Conservation (phyloP, 2,797 vertebrate genomes). For the Decapterus maruadsi region DNA sequence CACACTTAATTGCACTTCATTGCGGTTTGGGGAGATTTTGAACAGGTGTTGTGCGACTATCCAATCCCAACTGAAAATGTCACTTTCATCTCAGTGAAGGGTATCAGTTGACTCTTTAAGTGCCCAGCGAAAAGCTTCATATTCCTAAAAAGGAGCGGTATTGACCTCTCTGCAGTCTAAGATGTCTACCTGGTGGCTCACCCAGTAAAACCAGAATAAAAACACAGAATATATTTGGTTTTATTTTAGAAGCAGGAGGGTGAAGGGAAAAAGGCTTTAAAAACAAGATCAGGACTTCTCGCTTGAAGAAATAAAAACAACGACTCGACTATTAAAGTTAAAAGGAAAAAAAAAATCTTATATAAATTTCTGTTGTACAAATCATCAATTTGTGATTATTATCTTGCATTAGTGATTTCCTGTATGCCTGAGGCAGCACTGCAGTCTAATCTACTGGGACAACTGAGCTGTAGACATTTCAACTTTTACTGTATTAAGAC, state of each 20-base stretch:
- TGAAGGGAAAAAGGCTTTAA: neutral
- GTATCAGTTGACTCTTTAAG: constrained; percentile 10
- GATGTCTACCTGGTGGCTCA: constrained; percentile 22
- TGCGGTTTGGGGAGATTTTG: constrained; percentile 54
- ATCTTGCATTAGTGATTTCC: constrained; percentile 1
- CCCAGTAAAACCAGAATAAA: neutral
- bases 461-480: neutral
- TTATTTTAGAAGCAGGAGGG: neutral
- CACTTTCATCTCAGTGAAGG: constrained; percentile 7
- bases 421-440: neutral
- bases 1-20: constrained; percentile 58
- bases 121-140: constrained; percentile 13
- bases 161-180: constrained; percentile 40
- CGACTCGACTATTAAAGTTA: neutral
- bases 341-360: neutral
- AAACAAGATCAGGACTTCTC: constrained; percentile 1
- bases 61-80: constrained; percentile 27
- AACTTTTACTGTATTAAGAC: constrained; percentile 3
- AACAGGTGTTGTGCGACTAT: constrained; percentile 62
- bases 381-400: constrained; percentile 6
- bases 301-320: neutral
- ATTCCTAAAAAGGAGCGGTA: constrained; percentile 30
- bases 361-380: neutral
- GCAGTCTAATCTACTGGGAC: neutral
- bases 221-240: neutral